These are phyloP conservation scores for Cerastis leucographa DNA, from an alignment of 2,888 invertebrate species.

Conservation along the genomic window DNA sequence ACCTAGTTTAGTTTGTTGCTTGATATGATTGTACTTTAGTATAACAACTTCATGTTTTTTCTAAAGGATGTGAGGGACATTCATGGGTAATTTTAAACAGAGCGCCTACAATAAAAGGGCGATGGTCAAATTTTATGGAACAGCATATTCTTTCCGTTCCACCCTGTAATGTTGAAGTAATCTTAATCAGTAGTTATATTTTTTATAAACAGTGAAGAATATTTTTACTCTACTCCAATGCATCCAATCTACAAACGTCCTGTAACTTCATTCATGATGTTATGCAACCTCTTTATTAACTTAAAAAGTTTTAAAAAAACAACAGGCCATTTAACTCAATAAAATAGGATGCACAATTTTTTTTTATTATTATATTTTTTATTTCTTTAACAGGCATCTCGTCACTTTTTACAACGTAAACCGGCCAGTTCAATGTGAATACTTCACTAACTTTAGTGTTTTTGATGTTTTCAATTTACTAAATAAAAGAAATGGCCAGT, in stretches of 20 bases:
- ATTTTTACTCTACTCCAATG: neutral
- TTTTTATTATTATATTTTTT: neutral
- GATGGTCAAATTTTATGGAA: neutral
- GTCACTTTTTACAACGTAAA: neutral
- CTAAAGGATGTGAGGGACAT: neutral
- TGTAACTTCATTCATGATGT: neutral
- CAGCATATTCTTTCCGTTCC: too few species aligned
- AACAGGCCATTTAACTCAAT: neutral
- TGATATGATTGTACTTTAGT: neutral
- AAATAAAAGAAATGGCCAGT: neutral
- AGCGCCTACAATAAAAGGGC: neutral
- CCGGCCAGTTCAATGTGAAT: neutral
- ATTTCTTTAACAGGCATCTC: neutral
- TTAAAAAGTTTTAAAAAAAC: neutral
- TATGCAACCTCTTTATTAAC: neutral
- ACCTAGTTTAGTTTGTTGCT: too few species aligned
- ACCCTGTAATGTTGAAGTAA: too few species aligned
- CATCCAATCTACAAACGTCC: neutral
- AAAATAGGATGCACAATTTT: neutral
- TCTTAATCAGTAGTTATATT: neutral
- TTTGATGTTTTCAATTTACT: conserved; percentile 1
- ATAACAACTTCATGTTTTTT: neutral
- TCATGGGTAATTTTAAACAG: neutral
- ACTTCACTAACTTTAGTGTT: neutral
- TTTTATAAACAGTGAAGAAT: neutral